These are phyloP conservation scores for Chloromyia formosa DNA, from an alignment of 2,888 invertebrate species.

Conservation along the genomic window DNA sequence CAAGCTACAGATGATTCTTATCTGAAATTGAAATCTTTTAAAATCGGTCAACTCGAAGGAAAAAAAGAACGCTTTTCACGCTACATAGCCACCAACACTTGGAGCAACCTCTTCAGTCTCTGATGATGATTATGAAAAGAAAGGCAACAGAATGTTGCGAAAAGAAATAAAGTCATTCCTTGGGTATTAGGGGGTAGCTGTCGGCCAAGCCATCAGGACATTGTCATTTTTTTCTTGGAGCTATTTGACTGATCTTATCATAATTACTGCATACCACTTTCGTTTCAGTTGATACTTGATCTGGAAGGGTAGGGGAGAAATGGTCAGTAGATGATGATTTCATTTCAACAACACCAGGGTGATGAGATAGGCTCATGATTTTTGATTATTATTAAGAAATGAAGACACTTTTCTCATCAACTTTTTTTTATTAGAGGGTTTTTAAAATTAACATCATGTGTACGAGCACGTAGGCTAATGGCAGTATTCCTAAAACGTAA, in stretches of 20 bases:
- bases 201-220: slow-evolving; percentile 42
- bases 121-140: slow-evolving; percentile 25
- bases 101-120: slow-evolving; percentile 40
- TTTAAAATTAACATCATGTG: too few relatives aligned
- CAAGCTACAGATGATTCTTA: slow-evolving; percentile 47
- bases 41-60: slow-evolving; percentile 47
- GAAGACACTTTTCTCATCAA: too few relatives aligned
- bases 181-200: slow-evolving; percentile 2
- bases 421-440: too few relatives aligned
- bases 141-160: slow-evolving; percentile 16
- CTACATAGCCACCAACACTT: background rate
- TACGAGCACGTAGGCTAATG: too few relatives aligned
- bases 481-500: too few relatives aligned
- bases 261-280: slow-evolving; percentile 43
- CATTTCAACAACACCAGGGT: too few relatives aligned
- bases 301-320: slow-evolving; percentile 2
- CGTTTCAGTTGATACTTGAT: background rate
- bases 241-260: slow-evolving; percentile 46
- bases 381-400: too few relatives aligned
- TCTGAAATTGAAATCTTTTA: slow-evolving; percentile 51
- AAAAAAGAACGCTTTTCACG: slow-evolving; percentile 23
- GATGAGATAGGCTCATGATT: background rate
- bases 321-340: too few relatives aligned
- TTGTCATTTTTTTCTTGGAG: slow-evolving; percentile 34
- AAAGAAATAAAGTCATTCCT: slow-evolving; percentile 26